These are phyloP conservation scores for Neoitamus cyanurus DNA, from an alignment of 2,888 invertebrate species.

Conservation along the genomic window DNA sequence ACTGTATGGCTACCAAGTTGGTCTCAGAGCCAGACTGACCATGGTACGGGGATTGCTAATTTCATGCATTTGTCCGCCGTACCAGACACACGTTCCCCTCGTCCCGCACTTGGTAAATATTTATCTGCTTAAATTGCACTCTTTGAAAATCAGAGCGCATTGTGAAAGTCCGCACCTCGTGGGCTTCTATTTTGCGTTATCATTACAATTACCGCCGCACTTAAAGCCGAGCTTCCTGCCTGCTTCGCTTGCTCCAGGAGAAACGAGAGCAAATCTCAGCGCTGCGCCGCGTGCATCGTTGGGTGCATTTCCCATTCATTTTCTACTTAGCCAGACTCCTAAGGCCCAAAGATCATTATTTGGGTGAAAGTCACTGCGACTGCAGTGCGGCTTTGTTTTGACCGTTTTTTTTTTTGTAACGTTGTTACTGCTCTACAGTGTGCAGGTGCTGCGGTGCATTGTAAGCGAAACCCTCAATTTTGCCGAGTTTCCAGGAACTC, in stretches of 20 bases:
- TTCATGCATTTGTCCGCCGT: not conserved
- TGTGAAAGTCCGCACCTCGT: conserved; percentile 9
- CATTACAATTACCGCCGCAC: conserved; percentile 13
- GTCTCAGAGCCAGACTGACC: not conserved
- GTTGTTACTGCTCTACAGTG: not conserved
- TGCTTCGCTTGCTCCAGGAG: not conserved
- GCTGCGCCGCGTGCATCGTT: not conserved
- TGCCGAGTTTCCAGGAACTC: not conserved
- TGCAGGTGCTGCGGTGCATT: not conserved
- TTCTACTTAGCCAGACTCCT: not conserved
- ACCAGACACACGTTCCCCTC: not conserved
- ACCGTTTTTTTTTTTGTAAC: not conserved
- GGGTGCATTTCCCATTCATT: not conserved
- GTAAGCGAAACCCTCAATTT: not conserved
- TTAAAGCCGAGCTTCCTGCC: conserved; percentile 18
- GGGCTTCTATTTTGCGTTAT: conserved; percentile 16
- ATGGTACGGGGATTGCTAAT: not conserved
- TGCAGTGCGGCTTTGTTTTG: not conserved
- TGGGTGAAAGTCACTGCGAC: not conserved
- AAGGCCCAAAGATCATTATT: conserved; percentile 1
- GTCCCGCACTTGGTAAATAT: not conserved
- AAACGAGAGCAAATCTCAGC: not conserved
- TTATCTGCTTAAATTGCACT: not conserved
- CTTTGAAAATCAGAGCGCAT: conserved; percentile 2
- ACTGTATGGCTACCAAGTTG: not conserved